Evolutionary conservation across 2,113 vertebrate species (phyloP), one percentile per base, ranked within the genome.

Genomic region (Rhagologus leucostigma): DNA sequence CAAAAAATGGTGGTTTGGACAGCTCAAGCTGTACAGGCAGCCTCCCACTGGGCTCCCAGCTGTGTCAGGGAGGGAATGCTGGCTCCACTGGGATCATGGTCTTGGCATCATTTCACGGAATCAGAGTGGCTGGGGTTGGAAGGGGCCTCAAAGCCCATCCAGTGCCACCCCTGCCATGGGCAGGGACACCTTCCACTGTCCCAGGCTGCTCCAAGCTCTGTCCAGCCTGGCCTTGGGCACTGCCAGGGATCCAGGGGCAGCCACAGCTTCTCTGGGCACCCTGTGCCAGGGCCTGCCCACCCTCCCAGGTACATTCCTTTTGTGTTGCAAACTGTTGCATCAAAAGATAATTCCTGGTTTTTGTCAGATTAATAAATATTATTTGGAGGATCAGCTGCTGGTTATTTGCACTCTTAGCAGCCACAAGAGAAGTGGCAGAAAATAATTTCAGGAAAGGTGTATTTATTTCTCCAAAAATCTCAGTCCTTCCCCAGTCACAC

Each of bases 91-190:
- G 37, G 21, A 64, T 37, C 57, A 26, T 2, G 37, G 26, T 32
- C 14, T 50, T 37, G 44, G 65, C 10, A 78, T 16, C 5, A 47
- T 16, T 62, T 41, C 47, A 41, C 8, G 8, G 13, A 44, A 50
- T 37, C 32, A 42, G 27, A 60, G 11, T 35, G n/a, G 21, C 1
- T 68, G 5, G 30, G 30, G 7, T 4, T 17, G 46, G 55, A 41
- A 57, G 47, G 16, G 39, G 35, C 17, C 9, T 26, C 0, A 41
- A 41, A 35, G 0, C 4, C 1, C 24, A 47, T 0, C 62, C 39
- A 10, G 9, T 35, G 0, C 53, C 53, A 53, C 22, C 23, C 37
- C 8, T 59, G 52, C 32, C 67, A 23, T 19, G 76, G 71, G 12
- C 68, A 67, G 46, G 68, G 68, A 46, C 77, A n/a, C 24, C 60